Evolutionary conservation across 2,888 invertebrate genomes (phyloP), one percentile per base, ranked within the genome.

Genomic region (Unio pictorum): DNA sequence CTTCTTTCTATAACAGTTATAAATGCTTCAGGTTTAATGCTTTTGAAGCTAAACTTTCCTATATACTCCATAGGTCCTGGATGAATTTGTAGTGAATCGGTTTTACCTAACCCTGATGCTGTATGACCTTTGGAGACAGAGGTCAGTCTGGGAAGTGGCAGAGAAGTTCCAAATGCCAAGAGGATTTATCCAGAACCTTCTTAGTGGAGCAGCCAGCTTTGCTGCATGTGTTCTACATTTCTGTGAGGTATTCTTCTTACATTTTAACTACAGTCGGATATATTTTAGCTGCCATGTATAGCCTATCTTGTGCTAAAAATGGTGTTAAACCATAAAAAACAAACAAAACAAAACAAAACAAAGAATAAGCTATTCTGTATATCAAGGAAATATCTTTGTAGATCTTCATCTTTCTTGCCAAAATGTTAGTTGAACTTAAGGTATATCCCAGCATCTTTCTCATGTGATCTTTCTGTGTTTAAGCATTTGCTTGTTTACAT

Each of bases 51-150:
- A 23, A 23, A 18, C 64, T 56, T 64, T 23, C 62, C 28, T 67
- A 78, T 8, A 68, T 85, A 84, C 80, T 77, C 71, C 45, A 45
- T 45, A 45, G 45, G 45, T 45, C 45, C 79, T 85, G 18, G 79
- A 84, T 76, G 86, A 85, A 66, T 79, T 80, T 79, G 92, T 94
- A n/a, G 83, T 96, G 71, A 92, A 93, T 81, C 93, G 97, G 65
- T 95, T 98, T 90, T 98, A 95, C 89, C 91, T 95, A 72, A 95
- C 97, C 15, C 89, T 98, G 74, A 95, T 98, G 91, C 90, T 98
- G 73, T 93, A 94, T 82, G 95, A 96, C 66, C 83, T 92, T 11
- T 92, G 91, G 91, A 87, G 87, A 66, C 89, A 90, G 78, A 87
- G 88, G 68, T 82, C 89, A 23, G 84, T 91, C 60, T 91, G 90